Conservation (phyloP, 1,140 invertebrate genomes). For the Periplaneta americana region DNA sequence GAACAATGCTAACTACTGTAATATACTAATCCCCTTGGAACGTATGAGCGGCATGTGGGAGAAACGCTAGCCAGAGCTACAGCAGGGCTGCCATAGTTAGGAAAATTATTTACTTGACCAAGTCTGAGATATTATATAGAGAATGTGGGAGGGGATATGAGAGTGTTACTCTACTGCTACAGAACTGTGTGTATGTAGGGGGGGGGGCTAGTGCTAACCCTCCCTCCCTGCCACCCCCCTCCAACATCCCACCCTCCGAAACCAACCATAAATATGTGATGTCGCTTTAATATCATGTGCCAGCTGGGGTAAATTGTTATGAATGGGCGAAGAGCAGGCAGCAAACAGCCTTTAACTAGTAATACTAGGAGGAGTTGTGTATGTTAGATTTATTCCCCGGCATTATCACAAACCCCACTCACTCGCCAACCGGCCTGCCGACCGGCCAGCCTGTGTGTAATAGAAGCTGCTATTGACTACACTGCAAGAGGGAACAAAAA, state of each 20-base stretch:
- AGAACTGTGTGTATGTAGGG: neutral
- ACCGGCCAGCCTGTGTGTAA: neutral
- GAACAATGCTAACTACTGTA: constrained; percentile 12
- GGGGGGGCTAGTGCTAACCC: neutral
- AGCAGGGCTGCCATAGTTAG: constrained; percentile 10
- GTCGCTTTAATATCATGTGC: constrained; percentile 37
- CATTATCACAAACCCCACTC: constrained; percentile 10
- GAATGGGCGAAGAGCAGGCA: constrained; percentile 27
- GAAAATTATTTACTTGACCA: constrained; percentile 20
- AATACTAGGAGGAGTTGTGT: constrained; percentile 13
- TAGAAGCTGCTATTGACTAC: neutral
- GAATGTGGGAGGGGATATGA: neutral
- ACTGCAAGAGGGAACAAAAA: neutral
- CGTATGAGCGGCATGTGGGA: neutral
- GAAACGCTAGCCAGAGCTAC: neutral
- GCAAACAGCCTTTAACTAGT: constrained; percentile 18
- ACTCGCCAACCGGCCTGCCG: neutral
- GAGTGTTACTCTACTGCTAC: neutral
- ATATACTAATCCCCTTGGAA: constrained; percentile 10
- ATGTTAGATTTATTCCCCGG: constrained; percentile 14
- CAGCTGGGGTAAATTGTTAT: constrained; percentile 38
- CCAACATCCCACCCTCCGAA: neutral
- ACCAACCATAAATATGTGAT: constrained; percentile 35
- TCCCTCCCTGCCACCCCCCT: neutral
- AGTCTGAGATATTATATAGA: constrained; percentile 17